These are phyloP conservation scores for Echinarachnius parma DNA, from an alignment of 53 echinoderm and acorn worm genomes.

Conservation along the genomic window DNA sequence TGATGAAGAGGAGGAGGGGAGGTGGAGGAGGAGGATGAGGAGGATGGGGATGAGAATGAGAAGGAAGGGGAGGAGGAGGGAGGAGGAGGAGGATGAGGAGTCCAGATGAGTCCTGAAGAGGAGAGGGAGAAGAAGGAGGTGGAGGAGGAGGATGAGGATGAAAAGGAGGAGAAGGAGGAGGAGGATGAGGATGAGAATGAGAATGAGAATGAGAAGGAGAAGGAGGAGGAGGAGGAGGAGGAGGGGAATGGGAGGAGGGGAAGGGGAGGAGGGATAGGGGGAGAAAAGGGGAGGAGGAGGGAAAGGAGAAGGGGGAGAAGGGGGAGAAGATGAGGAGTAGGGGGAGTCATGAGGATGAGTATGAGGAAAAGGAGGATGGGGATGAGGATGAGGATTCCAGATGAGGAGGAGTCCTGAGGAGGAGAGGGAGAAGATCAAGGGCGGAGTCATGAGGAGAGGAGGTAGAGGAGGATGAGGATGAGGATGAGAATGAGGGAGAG, in stretches of 20 bases:
- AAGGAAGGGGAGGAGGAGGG: too few species aligned
- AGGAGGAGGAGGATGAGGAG: background rate
- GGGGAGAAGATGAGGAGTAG: slow-evolving; percentile 6
- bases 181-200: background rate
- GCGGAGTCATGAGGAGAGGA: too few species aligned
- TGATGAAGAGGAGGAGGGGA: too few species aligned
- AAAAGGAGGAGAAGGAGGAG: background rate
- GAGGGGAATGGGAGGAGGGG: slow-evolving; percentile 9
- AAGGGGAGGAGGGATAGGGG: background rate
- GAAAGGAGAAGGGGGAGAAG: background rate
- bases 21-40: too few species aligned
- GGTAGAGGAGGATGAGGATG: too few species aligned
- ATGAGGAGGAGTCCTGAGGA: too few species aligned
- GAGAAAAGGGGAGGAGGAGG: background rate
- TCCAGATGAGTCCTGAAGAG: too few species aligned
- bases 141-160: too few species aligned
- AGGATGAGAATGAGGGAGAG: slow-evolving; percentile 6
- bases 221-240: background rate
- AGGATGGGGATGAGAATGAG: too few species aligned
- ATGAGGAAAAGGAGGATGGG: slow-evolving; percentile 4
- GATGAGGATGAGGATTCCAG: too few species aligned
- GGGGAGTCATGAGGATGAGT: slow-evolving; percentile 6
- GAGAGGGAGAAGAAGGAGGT: background rate
- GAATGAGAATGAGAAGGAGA: slow-evolving; percentile 3
- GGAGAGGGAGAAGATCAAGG: too few species aligned